These are phyloP conservation scores for Athripsodes cinereus DNA, from an alignment of 2,888 invertebrate species.

Conservation along the genomic window DNA sequence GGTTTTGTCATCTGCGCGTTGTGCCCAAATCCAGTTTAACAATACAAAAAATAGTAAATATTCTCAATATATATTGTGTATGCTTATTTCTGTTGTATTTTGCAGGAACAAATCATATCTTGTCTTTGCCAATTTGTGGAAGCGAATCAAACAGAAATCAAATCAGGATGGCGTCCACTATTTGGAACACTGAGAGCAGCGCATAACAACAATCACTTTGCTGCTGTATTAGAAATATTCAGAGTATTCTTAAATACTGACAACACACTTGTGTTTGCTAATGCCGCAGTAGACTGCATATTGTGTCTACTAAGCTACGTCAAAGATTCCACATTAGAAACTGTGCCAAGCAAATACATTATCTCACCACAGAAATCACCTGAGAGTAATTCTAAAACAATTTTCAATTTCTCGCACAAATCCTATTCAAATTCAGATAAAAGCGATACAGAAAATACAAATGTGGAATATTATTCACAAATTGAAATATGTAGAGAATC, in stretches of 20 bases:
- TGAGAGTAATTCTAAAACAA: constrained; percentile 11
- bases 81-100: constrained; percentile 25
- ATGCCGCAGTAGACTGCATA: constrained; percentile 91
- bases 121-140: constrained; percentile 95
- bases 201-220: constrained; percentile 64
- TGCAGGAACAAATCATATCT: constrained; percentile 82
- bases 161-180: constrained; percentile 93
- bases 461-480: constrained; percentile 29
- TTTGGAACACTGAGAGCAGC: constrained; percentile 92
- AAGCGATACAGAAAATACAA: constrained; percentile 33
- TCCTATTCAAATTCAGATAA: constrained; percentile 37
- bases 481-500: constrained; percentile 70
- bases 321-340: constrained; percentile 50
- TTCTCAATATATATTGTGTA: constrained; percentile 1
- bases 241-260: constrained; percentile 89
- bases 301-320: constrained; percentile 76
- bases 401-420: constrained; percentile 28
- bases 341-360: neutral
- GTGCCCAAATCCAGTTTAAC: too few species aligned
- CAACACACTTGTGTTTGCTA: constrained; percentile 88
- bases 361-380: constrained; percentile 16
- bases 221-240: constrained; percentile 83
- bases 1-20: too few species aligned
- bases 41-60: neutral
- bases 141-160: constrained; percentile 86